A percentile compares a stretch with the other conserved stretches of the same genome.
phyloP scores from a whole-genome alignment of 2,113 vertebrate genomes.

The Amblyornis subalaris region DNA sequence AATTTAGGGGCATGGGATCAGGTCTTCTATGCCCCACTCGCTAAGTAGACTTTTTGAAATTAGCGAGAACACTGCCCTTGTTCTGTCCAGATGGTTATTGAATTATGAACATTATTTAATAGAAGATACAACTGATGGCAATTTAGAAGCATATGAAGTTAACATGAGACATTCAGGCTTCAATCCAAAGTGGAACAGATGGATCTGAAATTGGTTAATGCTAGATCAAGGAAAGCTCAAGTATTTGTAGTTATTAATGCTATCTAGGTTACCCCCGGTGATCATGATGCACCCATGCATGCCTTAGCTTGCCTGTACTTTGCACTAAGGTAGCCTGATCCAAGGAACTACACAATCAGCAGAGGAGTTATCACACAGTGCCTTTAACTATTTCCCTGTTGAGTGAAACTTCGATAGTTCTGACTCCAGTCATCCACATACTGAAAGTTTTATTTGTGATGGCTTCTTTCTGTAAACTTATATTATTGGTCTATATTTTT shows the following conservation, averaged over 20 bases:
- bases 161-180: conserved; percentile 13
- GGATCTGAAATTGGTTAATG: conserved; percentile 41
- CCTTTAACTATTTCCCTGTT: neutral
- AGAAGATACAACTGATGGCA: neutral
- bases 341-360: neutral
- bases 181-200: conserved; percentile 40
- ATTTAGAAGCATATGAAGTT: neutral
- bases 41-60: neutral
- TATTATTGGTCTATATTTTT: neutral
- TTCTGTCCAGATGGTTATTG: neutral
- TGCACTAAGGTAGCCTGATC: neutral
- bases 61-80: neutral
- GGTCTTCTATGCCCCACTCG: neutral
- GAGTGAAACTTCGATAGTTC: neutral
- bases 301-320: neutral
- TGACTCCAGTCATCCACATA: neutral
- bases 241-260: conserved; percentile 11
- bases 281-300: neutral
- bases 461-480: neutral
- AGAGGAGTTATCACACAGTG: neutral
- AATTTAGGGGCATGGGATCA: neutral
- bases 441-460: neutral
- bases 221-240: conserved; percentile 26
- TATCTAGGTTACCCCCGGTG: neutral
- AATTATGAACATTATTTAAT: neutral